Conservation (phyloP, 2,888 invertebrate genomes). For the Euproctis similis region DNA sequence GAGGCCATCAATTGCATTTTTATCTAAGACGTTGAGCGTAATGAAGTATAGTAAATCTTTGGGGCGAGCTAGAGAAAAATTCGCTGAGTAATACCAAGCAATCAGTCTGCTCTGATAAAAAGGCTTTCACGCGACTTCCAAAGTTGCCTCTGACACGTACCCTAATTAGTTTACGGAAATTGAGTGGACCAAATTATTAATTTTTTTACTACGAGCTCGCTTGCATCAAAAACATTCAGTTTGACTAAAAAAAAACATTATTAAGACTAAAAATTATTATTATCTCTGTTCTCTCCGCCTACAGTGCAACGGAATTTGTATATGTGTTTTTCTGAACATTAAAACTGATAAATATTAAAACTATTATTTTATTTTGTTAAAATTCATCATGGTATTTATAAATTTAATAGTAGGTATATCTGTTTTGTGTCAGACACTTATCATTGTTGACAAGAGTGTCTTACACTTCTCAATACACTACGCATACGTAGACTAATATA, state of each 20-base stretch:
- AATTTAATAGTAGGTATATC: too few species aligned
- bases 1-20: conserved; percentile 36
- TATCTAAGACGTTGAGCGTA: conserved; percentile 45
- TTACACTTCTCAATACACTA: not conserved
- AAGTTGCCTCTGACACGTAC: conserved; percentile 22
- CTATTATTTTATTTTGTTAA: too few species aligned
- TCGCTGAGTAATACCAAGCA: conserved; percentile 48
- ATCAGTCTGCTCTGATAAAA: conserved; percentile 53
- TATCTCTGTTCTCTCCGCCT: too few species aligned
- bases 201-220: too few species aligned
- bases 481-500: not conserved
- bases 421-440: not conserved
- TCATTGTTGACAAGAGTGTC: not conserved
- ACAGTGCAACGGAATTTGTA: too few species aligned
- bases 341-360: too few species aligned
- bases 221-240: too few species aligned
- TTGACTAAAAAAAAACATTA: too few species aligned
- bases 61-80: conserved; percentile 34
- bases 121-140: conserved; percentile 20
- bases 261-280: too few species aligned
- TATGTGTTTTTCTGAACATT: too few species aligned
- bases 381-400: too few species aligned
- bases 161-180: conserved; percentile 22
- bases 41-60: conserved; percentile 37
- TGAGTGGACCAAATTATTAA: conserved; percentile 9